Evolutionary conservation across 2,113 vertebrate genomes (phyloP).

Genomic region (Haemorhous mexicanus): DNA sequence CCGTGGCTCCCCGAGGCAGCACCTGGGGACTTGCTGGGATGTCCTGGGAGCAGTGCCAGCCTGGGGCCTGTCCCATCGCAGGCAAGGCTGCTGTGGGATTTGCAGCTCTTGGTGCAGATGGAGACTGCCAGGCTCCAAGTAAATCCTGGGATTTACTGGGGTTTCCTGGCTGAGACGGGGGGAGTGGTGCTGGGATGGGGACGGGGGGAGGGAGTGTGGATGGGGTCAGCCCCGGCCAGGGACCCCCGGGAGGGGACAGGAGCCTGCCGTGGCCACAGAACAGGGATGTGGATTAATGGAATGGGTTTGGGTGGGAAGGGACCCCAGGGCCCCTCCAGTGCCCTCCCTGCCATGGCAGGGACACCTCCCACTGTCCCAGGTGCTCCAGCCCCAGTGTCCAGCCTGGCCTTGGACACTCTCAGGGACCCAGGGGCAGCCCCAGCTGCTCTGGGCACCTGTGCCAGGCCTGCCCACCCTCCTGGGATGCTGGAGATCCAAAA

Average conservation of each 20-base stretch:
- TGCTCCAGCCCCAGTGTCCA: not conserved
- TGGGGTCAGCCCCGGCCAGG: not conserved
- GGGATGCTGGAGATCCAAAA: not conserved
- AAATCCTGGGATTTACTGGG: not conserved
- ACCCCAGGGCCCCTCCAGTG: accelerated
- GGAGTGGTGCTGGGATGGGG: not conserved
- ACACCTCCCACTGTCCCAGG: not conserved
- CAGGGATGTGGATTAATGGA: not conserved
- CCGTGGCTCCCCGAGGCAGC: not conserved
- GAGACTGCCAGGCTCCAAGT: not conserved
- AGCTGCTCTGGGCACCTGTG: not conserved
- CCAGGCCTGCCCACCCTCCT: not conserved
- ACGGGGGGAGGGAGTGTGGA: accelerated
- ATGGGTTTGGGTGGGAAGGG: not conserved
- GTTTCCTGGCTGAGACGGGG: not conserved
- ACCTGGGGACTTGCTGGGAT: not conserved
- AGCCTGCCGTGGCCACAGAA: not conserved
- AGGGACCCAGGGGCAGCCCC: not conserved
- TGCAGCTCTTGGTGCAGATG: not conserved
- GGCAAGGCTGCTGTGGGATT: not conserved
- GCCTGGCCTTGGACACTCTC: not conserved
- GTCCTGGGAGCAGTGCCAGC: not conserved
- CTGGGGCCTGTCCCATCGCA: not conserved
- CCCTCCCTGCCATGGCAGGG: not conserved
- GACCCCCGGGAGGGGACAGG: not conserved